A percentile compares a stretch with the other conserved stretches of the same genome.
These are phyloP conservation scores for Ceraclea dissimilis DNA, from an alignment of 2,888 invertebrate species.

Conservation along the genomic window DNA sequence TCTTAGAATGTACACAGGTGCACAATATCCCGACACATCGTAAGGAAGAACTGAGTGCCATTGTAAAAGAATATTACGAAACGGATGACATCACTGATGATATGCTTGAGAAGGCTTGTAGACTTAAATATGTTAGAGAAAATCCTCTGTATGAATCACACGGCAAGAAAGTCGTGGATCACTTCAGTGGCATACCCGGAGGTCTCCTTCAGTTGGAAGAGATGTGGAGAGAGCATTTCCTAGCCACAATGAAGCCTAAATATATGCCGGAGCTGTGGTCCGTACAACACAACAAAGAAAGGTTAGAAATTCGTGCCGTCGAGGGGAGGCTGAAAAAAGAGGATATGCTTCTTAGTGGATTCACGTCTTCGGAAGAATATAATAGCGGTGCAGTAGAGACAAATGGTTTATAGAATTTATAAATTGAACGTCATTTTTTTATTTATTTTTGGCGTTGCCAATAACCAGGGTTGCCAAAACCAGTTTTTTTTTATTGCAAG, in stretches of 20 bases:
- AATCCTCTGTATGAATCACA: constrained; percentile 47
- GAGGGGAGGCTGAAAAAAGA: constrained; percentile 11
- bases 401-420: no score
- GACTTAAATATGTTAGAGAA: constrained; percentile 38
- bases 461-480: no score
- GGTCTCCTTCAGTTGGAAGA: constrained; percentile 63
- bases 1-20: constrained; percentile 35
- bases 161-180: constrained; percentile 52
- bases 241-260: constrained; percentile 62
- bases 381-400: no score
- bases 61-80: constrained; percentile 45
- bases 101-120: constrained; percentile 43
- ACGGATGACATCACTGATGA: constrained; percentile 39
- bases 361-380: no score
- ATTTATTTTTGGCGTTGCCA: no score
- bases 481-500: no score
- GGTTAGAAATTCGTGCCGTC: constrained; percentile 30
- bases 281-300: constrained; percentile 60
- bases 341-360: constrained; percentile 6
- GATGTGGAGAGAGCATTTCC: constrained; percentile 69
- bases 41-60: constrained; percentile 39
- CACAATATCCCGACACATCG: constrained; percentile 48
- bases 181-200: constrained; percentile 42
- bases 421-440: no score
- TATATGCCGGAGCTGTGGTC: constrained; percentile 72